phyloP scores from a whole-genome alignment of 2,888 invertebrate genomes.

The Mystacides longicornis region DNA sequence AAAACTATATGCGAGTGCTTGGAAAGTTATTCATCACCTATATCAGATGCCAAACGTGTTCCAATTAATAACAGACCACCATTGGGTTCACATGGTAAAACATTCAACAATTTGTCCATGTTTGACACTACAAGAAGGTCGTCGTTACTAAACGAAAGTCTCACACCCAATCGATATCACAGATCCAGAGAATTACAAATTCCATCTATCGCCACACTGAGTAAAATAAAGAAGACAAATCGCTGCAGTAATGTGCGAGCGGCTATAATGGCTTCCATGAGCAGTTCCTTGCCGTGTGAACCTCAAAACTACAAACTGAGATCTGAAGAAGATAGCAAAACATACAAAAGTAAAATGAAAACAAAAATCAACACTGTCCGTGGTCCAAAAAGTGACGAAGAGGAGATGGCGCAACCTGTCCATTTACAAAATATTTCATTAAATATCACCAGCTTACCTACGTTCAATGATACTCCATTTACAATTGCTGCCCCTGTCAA shows the following conservation, averaged over 20 bases:
- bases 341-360: slow-evolving; percentile 18
- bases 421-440: slow-evolving; percentile 17
- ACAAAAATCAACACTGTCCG: slow-evolving; percentile 11
- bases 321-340: slow-evolving; percentile 1
- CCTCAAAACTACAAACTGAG: slow-evolving; percentile 10
- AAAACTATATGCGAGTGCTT: slow-evolving; percentile 57
- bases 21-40: slow-evolving; percentile 59
- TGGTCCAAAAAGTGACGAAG: slow-evolving; percentile 11
- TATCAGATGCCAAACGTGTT: slow-evolving; percentile 57
- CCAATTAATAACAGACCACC: slow-evolving; percentile 37
- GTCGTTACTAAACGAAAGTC: slow-evolving; percentile 4
- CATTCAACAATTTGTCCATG: slow-evolving; percentile 28
- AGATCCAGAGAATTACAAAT: slow-evolving; percentile 46
- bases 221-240: slow-evolving; percentile 47
- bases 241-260: slow-evolving; percentile 15
- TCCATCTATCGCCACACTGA: slow-evolving; percentile 55
- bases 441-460: slow-evolving; percentile 15
- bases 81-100: slow-evolving; percentile 29
- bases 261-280: slow-evolving; percentile 22
- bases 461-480: slow-evolving; percentile 11
- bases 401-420: slow-evolving; percentile 14
- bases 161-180: slow-evolving; percentile 11
- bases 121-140: slow-evolving; percentile 14
- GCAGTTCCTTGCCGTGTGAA: slow-evolving; percentile 18
- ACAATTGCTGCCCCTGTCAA: neutral